A percentile compares a stretch with the other conserved stretches of the same genome.
Evolutionary conservation across 2,113 vertebrate species (phyloP).

Genomic region (Chrysemys picta): DNA sequence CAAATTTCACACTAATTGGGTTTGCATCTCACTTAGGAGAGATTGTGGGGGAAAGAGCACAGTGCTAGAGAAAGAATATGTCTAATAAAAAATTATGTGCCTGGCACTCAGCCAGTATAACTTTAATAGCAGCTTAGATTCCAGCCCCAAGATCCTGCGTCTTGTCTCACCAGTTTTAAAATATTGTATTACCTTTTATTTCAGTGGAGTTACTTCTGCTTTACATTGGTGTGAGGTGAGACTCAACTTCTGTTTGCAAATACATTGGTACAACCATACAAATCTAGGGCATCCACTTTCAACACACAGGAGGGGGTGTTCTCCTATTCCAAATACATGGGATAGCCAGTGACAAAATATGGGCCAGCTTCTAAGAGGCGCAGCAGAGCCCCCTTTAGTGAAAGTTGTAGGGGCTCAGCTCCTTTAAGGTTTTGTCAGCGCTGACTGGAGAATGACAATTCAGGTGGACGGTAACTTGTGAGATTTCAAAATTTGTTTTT

Average conservation of each 20-base stretch:
- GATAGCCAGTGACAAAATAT: too few relatives aligned
- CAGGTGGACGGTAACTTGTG: neutral
- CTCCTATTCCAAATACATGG: neutral
- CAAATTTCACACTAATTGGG: neutral
- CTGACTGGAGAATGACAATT: neutral
- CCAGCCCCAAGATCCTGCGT: neutral
- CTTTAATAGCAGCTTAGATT: neutral
- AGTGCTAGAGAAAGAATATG: neutral
- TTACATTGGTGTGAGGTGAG: neutral
- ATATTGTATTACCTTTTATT: neutral
- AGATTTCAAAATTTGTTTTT: neutral
- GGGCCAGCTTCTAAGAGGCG: neutral
- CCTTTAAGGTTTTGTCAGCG: neutral
- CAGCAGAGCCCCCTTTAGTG: neutral
- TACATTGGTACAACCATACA: neutral
- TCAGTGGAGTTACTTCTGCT: neutral
- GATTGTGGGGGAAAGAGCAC: neutral
- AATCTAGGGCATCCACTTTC: neutral
- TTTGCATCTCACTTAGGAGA: neutral
- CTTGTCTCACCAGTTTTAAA: neutral
- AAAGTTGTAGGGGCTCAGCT: neutral
- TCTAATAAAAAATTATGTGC: neutral
- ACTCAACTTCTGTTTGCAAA: neutral
- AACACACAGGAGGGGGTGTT: neutral
- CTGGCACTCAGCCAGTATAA: neutral